Conservation (phyloP, 2,113 vertebrate species). For the Corythaixoides concolor region DNA sequence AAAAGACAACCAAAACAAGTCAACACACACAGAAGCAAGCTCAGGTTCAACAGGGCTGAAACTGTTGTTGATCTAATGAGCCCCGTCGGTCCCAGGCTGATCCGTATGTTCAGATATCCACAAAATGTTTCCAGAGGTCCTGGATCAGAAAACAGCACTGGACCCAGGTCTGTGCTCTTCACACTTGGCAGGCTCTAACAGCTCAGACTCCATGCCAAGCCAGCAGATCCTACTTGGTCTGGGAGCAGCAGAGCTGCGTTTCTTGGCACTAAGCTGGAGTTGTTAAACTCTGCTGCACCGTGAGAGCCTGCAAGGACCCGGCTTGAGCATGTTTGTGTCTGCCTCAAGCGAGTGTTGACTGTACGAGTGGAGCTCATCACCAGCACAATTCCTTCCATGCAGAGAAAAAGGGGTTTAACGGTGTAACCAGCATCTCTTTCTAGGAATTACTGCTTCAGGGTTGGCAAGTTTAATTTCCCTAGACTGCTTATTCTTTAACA, state of each 20-base stretch:
- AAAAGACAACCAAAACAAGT: neutral
- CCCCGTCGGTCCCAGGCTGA: neutral
- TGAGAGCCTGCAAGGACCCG: neutral
- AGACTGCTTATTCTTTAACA: neutral
- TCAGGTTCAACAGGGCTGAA: neutral
- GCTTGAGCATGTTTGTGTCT: neutral
- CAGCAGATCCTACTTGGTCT: neutral
- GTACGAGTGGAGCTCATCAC: neutral
- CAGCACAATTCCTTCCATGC: neutral
- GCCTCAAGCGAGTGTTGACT: neutral
- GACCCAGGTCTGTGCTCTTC: neutral
- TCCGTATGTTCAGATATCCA: rapidly evolving
- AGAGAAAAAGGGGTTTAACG: neutral
- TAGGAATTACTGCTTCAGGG: neutral
- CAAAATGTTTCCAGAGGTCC: rapidly evolving
- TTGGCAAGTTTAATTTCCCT: neutral
- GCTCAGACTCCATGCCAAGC: neutral
- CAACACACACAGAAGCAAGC: neutral
- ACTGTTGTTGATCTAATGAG: neutral
- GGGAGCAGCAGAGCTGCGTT: neutral
- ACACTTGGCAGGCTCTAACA: neutral
- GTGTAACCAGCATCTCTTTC: neutral
- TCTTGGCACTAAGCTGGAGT: neutral
- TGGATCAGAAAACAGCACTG: rapidly evolving
- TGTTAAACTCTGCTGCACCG: neutral